Base-by-base conservation (phyloP, 2,888 invertebrate genomes). In the Anthrax anthrax region DNA sequence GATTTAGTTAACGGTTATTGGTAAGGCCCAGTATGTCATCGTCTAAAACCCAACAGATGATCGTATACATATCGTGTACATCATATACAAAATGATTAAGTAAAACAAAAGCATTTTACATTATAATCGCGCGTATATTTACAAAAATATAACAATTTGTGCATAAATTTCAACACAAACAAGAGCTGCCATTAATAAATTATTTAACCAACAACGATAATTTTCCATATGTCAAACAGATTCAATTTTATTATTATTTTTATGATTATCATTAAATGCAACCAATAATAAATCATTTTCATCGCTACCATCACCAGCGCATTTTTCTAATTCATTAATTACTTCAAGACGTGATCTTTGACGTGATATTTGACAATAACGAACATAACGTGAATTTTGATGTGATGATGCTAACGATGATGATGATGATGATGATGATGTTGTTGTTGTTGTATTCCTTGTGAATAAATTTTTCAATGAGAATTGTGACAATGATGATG, bases 181-280 rank as follows among this genome's bases (percentile, higher is more conserved):
- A 38, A 67, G 55, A 19, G 67, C 49, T 32, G 60, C 58, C 64
- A 67, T 65, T 46, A 65, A 58, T 54, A 60, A 52, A 42, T 60
- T 55, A 52, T 66, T 65, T 48, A 66, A 57, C 58, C 60, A 57
- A 59, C 62, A 61, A 58, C 64, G 60, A 59, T 63, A 56, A 55
- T 61, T 59, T 62, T 62, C 60, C 62, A 63, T 62, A 60, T 65
- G 67, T 68, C 68, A 68, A 63, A 68, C 66, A 53, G 68, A 67
- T 60, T 61, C 61, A 56, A 67, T 55, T 49, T 65, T 63, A 54
- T 62, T 61, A 55, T 64, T 67, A 49, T 69, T n/a, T n/a, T n/a
- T n/a, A n/a, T n/a, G n/a, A n/a, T n/a, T n/a, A n/a, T n/a, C n/a
- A n/a, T n/a, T 66, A 53, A 66, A 69, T 34, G 65, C 66, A 48